Base-by-base conservation (phyloP, 2,797 vertebrate species). In the Sebastes matsubarae region DNA sequence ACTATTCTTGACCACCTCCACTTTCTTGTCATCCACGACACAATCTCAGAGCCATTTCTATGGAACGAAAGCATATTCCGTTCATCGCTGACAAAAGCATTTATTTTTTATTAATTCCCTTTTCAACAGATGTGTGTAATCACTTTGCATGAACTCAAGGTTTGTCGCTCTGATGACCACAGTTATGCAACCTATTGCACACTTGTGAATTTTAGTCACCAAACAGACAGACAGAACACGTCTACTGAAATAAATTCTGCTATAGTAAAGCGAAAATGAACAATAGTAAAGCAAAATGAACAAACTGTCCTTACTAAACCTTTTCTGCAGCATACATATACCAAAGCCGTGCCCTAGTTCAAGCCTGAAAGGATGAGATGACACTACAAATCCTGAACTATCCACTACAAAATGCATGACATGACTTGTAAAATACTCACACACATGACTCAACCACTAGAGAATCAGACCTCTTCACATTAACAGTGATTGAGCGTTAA, bases 371-470 rank as follows among this genome's bases (percentile, higher is more conserved):
- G 64, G 59, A 64, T 65, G 52, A 66, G 77, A 85, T 84, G 77
- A 80, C 82, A 68, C 72, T 20, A 64, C 68, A 78, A 77, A 74
- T 77, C 73, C 65, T 72, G 69, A 60, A 63, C 60, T 27, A 73
- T 58, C 77, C 24, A 25, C 82, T 91, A 74, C 75, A 91, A 91
- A 91, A 90, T 93, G 79, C 67, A 90, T 84, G 78, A 82, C 74
- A 34, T 81, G 87, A 79, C 85, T 89, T 82, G 36, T 86, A 72
- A 82, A 88, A 90, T 81, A 70, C 72, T 72, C 77, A 61, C 32
- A 75, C 86, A 73, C 80, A 75, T 11, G 30, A 73, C 50, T 66
- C 42, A 18, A 14, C 66, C 50, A 29, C 80, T 67, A 27, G 18
- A 70, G 59, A 75, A 68, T 66, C 50, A 70, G 29, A 46, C 81